These are phyloP conservation scores for Lagorchestes hirsutus DNA, from an alignment of 2,797 vertebrate species.

Conservation along the genomic window DNA sequence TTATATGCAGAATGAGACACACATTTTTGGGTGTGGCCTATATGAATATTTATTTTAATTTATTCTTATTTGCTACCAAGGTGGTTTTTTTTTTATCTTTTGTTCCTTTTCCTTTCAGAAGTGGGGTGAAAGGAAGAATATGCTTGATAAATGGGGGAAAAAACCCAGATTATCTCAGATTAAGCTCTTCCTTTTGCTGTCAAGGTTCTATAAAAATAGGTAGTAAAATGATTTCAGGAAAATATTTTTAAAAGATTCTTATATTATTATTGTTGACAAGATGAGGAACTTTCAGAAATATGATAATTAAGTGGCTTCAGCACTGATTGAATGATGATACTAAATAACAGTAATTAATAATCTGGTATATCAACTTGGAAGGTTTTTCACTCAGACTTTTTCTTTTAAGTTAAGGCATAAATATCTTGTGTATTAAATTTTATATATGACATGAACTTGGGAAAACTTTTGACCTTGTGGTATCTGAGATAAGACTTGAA, in stretches of 20 bases:
- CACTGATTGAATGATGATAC: too few species aligned
- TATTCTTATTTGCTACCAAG: not conserved
- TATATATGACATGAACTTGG: not conserved
- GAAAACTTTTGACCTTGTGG: not conserved
- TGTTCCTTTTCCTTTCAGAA: not conserved
- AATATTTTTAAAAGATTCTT: not conserved
- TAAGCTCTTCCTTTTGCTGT: not conserved
- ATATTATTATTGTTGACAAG: not conserved
- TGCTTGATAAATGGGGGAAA: not conserved
- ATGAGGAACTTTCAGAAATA: not conserved
- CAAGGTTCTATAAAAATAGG: not conserved
- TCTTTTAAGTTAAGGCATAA: not conserved
- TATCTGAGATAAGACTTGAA: not conserved
- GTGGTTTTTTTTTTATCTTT: not conserved
- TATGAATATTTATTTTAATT: not conserved
- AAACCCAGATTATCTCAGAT: not conserved
- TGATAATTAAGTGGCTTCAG: not conserved
- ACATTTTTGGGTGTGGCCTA: not conserved
- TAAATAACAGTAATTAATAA: too few species aligned
- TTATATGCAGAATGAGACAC: not conserved
- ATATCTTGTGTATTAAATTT: not conserved
- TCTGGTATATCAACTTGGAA: too few species aligned
- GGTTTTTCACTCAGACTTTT: too few species aligned
- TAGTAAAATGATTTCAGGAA: not conserved
- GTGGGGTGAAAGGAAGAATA: not conserved